Base-by-base conservation (phyloP, 2,888 invertebrate species). In the Helobdella robusta region DNA sequence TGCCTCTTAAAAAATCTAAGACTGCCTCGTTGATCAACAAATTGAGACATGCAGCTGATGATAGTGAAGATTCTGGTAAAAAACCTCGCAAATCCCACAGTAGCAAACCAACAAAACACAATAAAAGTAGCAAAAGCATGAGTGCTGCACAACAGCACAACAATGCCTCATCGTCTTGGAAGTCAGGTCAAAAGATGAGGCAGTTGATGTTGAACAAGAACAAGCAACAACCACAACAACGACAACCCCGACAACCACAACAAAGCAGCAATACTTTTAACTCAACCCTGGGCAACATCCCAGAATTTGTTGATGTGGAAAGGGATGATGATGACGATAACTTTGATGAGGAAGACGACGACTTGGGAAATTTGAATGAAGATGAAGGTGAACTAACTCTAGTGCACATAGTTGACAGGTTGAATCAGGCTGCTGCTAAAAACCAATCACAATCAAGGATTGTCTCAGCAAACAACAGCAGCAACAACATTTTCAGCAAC, bases 341-440 rank as follows among this genome's bases (percentile, higher is more conserved):
- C n/a, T n/a, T n/a, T n/a, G n/a, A n/a, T n/a, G 35, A 59, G 11
- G 8, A 23, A 8, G 52, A 52, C 20, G 54, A 23, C 20, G 61
- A 56, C 56, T n/a, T 56, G 2, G 56, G 56, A n/a, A 30, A 30
- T 56, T 32, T 5, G 32, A n/a, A n/a, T 18, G 40, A 59, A 3
- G 64, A 65, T 2, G 68, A 65, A 8, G 68, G 66, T 1, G 63
- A 56, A 6, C 71, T 72, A 34, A 68, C 70, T 36, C 68, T 77
- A 64, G 65, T 73, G 3, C 70, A 73, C 64, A 73, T 77, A 62
- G 75, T 74, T 2, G 68, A 75, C 32, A 67, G 76, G 58, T 68
- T 77, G 28, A 77, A 77, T 67, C 68, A 66, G 48, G 77, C 76
- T 11, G 77, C 77, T 15, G 65, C 68, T 0, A 68, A 66, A 63